Evolutionary conservation across 92 coral and sea anemone species (phyloP), one percentile per base, ranked within the genome.

Genomic region (Zoanthus sansibaricus): DNA sequence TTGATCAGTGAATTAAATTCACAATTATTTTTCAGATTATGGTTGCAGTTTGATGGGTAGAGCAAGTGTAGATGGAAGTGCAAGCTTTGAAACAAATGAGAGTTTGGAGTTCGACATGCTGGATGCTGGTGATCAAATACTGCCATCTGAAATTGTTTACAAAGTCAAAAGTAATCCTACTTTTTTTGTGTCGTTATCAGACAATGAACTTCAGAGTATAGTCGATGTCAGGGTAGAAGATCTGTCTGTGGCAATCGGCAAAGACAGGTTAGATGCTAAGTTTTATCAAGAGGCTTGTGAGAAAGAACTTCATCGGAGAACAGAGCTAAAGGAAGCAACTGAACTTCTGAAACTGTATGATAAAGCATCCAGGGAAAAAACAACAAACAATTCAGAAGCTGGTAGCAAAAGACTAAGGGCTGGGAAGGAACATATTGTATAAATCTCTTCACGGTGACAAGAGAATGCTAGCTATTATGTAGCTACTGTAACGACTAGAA

Each of bases 161-260:
- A 90, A 84, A 76, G 94, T 97, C 45, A 83, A 73, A 64, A 93
- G 87, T 30, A 94, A 97, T 21, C 98, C 99, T 8, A 78, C 93
- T n/a, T 97, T 95, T 88, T 97, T 95, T 74, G 83, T 97, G 5
- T 97, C 99, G 58, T 82, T 95, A 75, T 95, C 99, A 9, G 95
- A 93, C 74, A 93, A 93, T 2, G 94, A 94, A 17, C 94, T 97
- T 16, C 86, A 87, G 61, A 69, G 74, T 9, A 83, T 95, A 48
- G 83, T 84, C 0, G 91, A 92, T 33, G 82, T 88, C 66, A 87
- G 91, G 66, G 6, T 77, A 6, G 82, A 87, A 44, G 73, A 86
- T 42, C 79, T 97, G 16, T 74, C 93, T 5, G 71, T 48, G 47
- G 95, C 87, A 17, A 83, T 95, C 8, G 90, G 91, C 4, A 80